Evolutionary conservation across 2,797 vertebrate genomes (phyloP), one percentile per base, ranked within the genome.

Genomic region (Orestias chungarensis): DNA sequence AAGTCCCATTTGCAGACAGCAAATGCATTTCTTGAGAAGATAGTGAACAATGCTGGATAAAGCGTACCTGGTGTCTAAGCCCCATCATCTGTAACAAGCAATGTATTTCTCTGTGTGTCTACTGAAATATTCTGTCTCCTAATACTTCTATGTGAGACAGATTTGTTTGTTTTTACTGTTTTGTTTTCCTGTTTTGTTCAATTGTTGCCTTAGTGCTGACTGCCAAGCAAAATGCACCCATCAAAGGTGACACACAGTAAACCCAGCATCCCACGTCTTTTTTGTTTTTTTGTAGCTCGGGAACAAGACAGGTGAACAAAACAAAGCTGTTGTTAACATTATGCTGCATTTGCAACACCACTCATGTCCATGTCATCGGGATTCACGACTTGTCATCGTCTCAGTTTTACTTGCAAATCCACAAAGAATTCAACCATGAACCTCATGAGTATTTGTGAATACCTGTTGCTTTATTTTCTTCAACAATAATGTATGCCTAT

Each of bases 141-240:
- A 18, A 59, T 65, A 68, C 25, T 44, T 44, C 70, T 61, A 55
- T 55, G 59, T 64, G 49, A 59, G 70, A 74, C 25, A 9, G 17
- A 43, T 66, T 71, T 47, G 17, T 52, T 20, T 12, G 3, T n/a
- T 27, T 10, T 49, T 17, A 18, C 31, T 85, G 55, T 68, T n/a
- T 64, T 31, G 18, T 75, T 79, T 52, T 74, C 76, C 67, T n/a
- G n/a, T 67, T 68, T 43, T 74, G 57, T 73, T 80, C 76, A 9
- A 77, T 47, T 59, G 76, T 82, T 86, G 89, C 88, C 88, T 90
- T 87, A 80, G 87, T 91, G 88, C 86, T 81, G 80, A 91, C 89
- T 91, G 90, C 89, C 91, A 92, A 87, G 85, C 73, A 3, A 82
- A 85, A 78, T 74, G 76, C 52, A 71, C 43, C 18, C 27, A 82